Conservation (phyloP, 2,113 vertebrate species). For the Burhinus bistriatus region DNA sequence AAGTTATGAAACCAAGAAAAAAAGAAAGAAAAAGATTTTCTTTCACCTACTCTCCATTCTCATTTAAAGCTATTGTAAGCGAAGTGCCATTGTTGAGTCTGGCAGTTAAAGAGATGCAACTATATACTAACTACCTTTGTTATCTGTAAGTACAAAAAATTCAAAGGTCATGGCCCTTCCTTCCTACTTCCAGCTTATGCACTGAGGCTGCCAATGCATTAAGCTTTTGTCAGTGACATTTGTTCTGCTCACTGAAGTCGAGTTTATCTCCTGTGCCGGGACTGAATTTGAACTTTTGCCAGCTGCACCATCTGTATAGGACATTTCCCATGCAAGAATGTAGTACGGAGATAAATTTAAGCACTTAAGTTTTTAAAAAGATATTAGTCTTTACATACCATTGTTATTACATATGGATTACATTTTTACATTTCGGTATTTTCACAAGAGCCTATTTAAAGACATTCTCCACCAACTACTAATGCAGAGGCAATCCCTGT, state of each 20-base stretch:
- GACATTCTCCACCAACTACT: not conserved
- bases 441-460: not conserved
- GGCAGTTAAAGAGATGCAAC: not conserved
- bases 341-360: not conserved
- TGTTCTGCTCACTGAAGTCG: not conserved
- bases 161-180: not conserved
- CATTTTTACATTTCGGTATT: not conserved
- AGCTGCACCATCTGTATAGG: not conserved
- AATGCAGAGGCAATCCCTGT: not conserved
- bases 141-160: not conserved
- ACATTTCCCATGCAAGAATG: not conserved
- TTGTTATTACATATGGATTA: not conserved
- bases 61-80: not conserved
- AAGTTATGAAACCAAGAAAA: not conserved
- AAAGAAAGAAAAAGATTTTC: not conserved
- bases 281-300: not conserved
- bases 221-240: not conserved
- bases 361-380: not conserved
- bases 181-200: not conserved
- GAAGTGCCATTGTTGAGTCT: not conserved
- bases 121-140: not conserved
- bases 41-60: not conserved
- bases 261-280: not conserved
- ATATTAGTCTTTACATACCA: not conserved
- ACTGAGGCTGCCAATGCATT: not conserved